Percentiles rank a stretch among this genome's conserved stretches.
Conservation (phyloP, 2,113 vertebrate species). For the Calyptommatus sinebrachiatus region DNA sequence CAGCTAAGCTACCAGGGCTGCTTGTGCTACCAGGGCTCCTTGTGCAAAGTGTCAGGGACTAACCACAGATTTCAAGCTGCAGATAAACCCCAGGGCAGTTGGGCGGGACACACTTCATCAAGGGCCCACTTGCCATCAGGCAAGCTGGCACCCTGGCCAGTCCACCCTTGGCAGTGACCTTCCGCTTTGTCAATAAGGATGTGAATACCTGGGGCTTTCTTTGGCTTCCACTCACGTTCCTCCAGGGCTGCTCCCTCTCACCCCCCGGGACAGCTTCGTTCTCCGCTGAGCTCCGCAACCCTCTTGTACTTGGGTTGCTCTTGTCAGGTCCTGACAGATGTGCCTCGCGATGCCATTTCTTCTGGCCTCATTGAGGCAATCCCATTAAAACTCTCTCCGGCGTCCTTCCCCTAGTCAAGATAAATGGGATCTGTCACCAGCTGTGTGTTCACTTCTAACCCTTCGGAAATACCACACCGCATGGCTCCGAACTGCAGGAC, state of each 20-base stretch:
- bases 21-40: too few species aligned
- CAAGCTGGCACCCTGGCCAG: too few species aligned
- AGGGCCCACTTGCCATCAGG: too few species aligned
- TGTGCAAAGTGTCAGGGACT: too few species aligned
- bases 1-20: too few species aligned
- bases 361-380: constrained; percentile 35
- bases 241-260: neutral
- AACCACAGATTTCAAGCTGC: too few species aligned
- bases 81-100: too few species aligned
- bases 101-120: too few species aligned
- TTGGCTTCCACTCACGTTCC: neutral
- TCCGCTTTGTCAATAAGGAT: neutral
- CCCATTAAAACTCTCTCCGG: constrained; percentile 54
- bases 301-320: constrained; percentile 24
- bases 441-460: constrained; percentile 68
- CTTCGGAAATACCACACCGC: constrained; percentile 63
- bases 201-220: neutral
- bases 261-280: neutral
- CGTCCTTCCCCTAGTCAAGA: constrained; percentile 46
- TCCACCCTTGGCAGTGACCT: neutral
- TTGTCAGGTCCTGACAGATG: constrained; percentile 36
- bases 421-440: constrained; percentile 68
- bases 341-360: constrained; percentile 27
- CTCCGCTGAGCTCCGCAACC: neutral
- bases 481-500: constrained; percentile 36